Evolutionary conservation across 2,888 invertebrate species (phyloP), one percentile per base, ranked within the genome.

Genomic region (Brenthis hecate): DNA sequence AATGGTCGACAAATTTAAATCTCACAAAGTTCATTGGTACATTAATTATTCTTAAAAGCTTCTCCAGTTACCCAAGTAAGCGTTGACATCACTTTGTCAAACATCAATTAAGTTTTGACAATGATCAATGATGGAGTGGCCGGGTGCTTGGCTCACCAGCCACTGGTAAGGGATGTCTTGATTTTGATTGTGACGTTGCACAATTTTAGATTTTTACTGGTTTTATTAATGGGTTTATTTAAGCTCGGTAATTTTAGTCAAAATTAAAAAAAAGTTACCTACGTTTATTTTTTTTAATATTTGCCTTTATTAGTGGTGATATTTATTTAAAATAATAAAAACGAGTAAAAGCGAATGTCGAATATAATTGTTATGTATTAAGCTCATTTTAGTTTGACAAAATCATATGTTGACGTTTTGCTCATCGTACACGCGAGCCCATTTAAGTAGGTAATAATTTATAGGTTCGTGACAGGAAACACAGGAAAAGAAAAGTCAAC

Each of bases 31-130:
- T 73, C 75, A 78, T 76, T 75, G 81, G 79, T 79, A 81, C 85
- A 85, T 86, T 88, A 85, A 88, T 90, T 89, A 88, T 87, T 85
- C 81, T 85, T 87, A 87, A 88, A 91, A 89, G 89, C 85, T 86
- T 87, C 84, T 83, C 81, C 80, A 81, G 77, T 84, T 82, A 83
- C 83, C 85, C 82, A 85, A 85, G 78, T 84, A 83, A 77, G 80
- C 82, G 84, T 80, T 86, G 88, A 88, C 86, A 84, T 86, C 89
- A 88, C 85, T 90, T 89, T 89, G 88, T 89, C 88, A 88, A 86
- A 86, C 88, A 87, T 88, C 88, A 88, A 89, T 91, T 87, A 86
- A 80, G 81, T 84, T 85, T 82, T 88, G 87, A 89, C 89, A 88
- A 88, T 88, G 90, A 90, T 91, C 89, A 85, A 89, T 81, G 87